phyloP scores from a whole-genome alignment of 2,113 vertebrate genomes.

The Oceanites oceanicus region DNA sequence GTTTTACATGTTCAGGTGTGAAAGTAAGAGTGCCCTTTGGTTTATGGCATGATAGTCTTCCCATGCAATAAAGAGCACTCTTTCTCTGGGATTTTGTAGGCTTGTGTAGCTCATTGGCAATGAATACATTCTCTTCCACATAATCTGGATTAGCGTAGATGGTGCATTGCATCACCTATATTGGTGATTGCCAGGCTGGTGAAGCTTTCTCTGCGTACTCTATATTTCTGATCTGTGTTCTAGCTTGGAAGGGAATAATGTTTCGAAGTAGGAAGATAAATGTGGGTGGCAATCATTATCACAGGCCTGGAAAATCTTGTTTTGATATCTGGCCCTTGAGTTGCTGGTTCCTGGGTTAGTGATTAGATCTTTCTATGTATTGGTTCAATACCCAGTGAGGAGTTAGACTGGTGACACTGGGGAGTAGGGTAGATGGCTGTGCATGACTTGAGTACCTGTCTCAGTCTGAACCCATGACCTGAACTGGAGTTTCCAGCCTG shows the following conservation, averaged over 20 bases:
- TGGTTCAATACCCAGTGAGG: background rate
- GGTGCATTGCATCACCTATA: background rate
- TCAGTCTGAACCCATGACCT: background rate
- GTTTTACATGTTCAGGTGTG: background rate
- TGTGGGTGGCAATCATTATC: background rate
- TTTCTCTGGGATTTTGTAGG: slow-evolving; percentile 4
- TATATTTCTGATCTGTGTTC: background rate
- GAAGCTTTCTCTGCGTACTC: background rate
- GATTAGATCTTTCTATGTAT: background rate
- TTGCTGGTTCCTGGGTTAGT: background rate
- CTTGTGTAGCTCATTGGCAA: background rate
- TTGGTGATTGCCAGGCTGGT: background rate
- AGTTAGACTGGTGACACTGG: background rate
- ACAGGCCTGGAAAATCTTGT: background rate
- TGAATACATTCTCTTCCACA: background rate
- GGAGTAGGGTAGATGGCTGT: background rate
- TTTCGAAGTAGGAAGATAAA: background rate
- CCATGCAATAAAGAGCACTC: background rate
- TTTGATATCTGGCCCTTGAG: background rate
- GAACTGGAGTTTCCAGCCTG: background rate
- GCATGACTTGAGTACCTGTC: background rate
- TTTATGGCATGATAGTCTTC: background rate
- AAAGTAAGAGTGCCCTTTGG: background rate
- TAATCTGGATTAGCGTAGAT: background rate
- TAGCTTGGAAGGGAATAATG: background rate